phyloP scores from a whole-genome alignment of 2,113 vertebrate species.

The Parus major region DNA sequence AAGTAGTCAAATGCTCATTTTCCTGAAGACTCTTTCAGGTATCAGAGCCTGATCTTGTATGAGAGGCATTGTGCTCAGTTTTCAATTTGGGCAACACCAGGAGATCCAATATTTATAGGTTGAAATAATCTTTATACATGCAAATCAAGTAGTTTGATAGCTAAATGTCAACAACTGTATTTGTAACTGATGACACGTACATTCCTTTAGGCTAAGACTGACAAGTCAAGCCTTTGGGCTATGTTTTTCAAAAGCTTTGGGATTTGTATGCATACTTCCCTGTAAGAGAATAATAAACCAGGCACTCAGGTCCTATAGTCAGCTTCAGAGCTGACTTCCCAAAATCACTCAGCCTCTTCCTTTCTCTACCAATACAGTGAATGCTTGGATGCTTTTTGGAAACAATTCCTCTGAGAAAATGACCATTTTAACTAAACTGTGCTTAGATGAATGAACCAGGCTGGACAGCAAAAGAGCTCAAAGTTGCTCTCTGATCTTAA shows the following conservation, averaged over 20 bases:
- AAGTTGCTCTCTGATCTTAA: background rate
- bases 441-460: background rate
- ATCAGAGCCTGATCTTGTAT: background rate
- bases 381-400: background rate
- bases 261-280: background rate
- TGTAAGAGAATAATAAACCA: background rate
- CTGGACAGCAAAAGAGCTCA: background rate
- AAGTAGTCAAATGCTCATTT: background rate
- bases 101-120: background rate
- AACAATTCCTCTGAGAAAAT: background rate
- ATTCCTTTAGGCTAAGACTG: background rate
- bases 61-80: background rate
- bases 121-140: background rate
- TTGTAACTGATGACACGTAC: background rate
- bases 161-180: background rate
- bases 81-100: background rate
- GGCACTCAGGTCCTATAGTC: background rate
- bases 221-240: background rate
- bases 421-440: background rate
- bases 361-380: background rate
- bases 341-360: background rate
- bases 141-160: slow-evolving; percentile 16
- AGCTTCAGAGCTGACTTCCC: background rate
- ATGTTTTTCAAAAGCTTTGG: background rate
- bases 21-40: background rate